Percentiles rank a stretch among this genome's conserved stretches.
These are phyloP conservation scores for Bujurquina vittata DNA, from an alignment of 2,113 vertebrate species.

Conservation along the genomic window DNA sequence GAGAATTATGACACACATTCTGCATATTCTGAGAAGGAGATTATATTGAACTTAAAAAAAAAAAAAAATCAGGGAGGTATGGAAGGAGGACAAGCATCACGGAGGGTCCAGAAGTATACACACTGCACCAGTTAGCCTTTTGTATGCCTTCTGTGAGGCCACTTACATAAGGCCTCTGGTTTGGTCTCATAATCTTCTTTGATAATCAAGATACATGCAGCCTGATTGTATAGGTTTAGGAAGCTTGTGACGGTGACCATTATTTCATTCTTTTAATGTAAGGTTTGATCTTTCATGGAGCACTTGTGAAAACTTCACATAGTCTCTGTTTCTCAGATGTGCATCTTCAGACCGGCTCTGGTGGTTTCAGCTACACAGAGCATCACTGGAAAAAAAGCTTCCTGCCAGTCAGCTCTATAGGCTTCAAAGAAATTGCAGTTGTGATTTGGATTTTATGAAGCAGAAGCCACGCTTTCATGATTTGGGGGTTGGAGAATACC, in stretches of 20 bases:
- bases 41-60: not conserved
- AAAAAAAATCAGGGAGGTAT: not conserved
- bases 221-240: not conserved
- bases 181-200: not conserved
- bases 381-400: conserved; percentile 32
- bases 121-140: not conserved
- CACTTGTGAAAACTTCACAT: not conserved
- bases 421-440: conserved; percentile 53
- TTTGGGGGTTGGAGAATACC: conserved; percentile 18
- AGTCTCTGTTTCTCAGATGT: conserved; percentile 27
- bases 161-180: not conserved
- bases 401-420: conserved; percentile 41
- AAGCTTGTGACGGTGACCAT: not conserved
- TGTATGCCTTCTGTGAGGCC: not conserved
- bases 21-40: conserved; percentile 13
- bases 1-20: conserved; percentile 1
- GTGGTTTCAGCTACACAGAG: conserved; percentile 32
- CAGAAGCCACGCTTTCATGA: conserved; percentile 46
- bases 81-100: not conserved
- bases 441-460: conserved; percentile 57
- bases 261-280: not conserved
- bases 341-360: conserved; percentile 34
- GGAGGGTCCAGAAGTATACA: not conserved
- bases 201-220: not conserved
- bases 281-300: conserved; percentile 16